These are phyloP conservation scores for Epistrophe eligans DNA, from an alignment of 2,888 invertebrate species.

Conservation along the genomic window DNA sequence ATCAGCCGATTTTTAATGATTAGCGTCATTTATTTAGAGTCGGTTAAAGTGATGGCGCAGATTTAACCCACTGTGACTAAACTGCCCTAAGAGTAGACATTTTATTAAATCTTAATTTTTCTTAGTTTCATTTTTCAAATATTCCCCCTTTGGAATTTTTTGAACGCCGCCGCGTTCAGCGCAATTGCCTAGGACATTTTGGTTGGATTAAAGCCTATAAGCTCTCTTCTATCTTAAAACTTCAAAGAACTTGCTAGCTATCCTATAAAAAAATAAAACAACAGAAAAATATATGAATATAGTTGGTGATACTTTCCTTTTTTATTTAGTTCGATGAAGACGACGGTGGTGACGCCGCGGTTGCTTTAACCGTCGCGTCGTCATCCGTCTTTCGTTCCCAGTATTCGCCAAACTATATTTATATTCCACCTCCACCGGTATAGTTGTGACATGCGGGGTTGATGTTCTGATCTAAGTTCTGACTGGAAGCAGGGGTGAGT, in stretches of 20 bases:
- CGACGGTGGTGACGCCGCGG: constrained; percentile 66
- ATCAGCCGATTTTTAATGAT: too few relatives aligned
- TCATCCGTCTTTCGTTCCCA: constrained; percentile 15
- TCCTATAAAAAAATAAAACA: constrained; percentile 47
- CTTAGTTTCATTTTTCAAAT: too few relatives aligned
- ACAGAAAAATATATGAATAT: constrained; percentile 10
- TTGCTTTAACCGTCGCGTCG: constrained; percentile 44
- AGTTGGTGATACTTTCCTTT: constrained; percentile 70
- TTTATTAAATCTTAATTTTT: too few relatives aligned
- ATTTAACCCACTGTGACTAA: too few relatives aligned
- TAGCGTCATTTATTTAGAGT: too few relatives aligned
- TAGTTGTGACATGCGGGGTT: constrained; percentile 41
- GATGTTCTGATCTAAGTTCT: constrained; percentile 45
- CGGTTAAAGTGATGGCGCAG: too few relatives aligned
- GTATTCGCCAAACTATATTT: constrained; percentile 11
- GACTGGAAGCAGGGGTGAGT: constrained; percentile 34
- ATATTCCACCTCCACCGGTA: constrained; percentile 9
- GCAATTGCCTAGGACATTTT: neutral
- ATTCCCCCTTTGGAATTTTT: too few relatives aligned
- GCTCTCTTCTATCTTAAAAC: constrained; percentile 38
- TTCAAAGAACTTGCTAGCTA: constrained; percentile 11
- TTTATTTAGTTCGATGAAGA: constrained; percentile 67
- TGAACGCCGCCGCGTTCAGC: neutral
- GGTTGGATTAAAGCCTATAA: neutral
- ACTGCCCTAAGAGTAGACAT: too few relatives aligned